Base-by-base conservation (phyloP, 2,797 vertebrate species). In the Clarias pachynema region DNA sequence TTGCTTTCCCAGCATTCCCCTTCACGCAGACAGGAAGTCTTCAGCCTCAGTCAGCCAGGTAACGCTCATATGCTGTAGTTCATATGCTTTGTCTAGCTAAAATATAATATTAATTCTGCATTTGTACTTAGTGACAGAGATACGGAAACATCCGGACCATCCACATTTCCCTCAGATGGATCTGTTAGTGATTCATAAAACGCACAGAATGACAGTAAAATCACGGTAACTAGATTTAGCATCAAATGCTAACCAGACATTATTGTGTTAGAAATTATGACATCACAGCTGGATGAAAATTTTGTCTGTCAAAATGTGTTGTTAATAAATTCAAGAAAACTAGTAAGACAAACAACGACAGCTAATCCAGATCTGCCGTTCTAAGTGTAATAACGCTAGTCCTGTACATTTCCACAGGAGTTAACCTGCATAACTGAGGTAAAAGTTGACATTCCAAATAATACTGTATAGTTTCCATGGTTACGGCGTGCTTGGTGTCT, bases 11-110 rank as follows among this genome's bases (percentile, higher is more conserved):
- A 97, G 31, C 96, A 99, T 91, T 98, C 96, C 70, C 95, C 96
- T 57, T 93, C 94, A 88, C 94, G 97, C 56, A 96, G 98, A 84
- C 92, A 93, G 86, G 97, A 99, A 92, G 97, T 99, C 86, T 99
- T 99, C 87, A 97, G 96, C 91, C 96, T 99, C 63, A 99, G 98
- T 93, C 98, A 98, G 90, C 98, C 98, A 95, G 98, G 98, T 99
- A 84, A 81, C n/a, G n/a, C n/a, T n/a, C n/a, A n/a, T n/a, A n/a
- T n/a, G n/a, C n/a, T n/a, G n/a, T n/a, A n/a, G n/a, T n/a, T n/a
- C 5, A 10, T 59, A 77, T 26, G 24, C 53, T 34, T 9, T 40
- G 40, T 44, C 20, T 60, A 60, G 16, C 1, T 29, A 31, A 29
- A 57, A 5, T 49, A 49, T 53, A 4, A 20, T 18, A n/a, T 72